A percentile compares a stretch with the other conserved stretches of the same genome.
These are phyloP conservation scores for Drosophila neocordata DNA, from an alignment of 1,140 invertebrate genomes.

Conservation along the genomic window DNA sequence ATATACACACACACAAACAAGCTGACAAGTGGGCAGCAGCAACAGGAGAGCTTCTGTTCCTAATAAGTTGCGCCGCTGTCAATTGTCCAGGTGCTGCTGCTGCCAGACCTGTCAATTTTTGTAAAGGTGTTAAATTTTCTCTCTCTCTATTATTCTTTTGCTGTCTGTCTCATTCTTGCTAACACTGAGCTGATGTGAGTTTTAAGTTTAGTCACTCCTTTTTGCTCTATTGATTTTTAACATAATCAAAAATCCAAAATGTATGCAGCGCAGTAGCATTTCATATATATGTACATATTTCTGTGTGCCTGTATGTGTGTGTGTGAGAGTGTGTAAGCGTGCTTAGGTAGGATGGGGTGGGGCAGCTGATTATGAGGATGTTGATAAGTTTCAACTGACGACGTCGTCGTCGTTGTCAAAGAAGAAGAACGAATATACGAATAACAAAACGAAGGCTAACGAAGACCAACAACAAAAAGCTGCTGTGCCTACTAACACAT, in stretches of 20 bases:
- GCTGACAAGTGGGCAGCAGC: slow-evolving; percentile 45
- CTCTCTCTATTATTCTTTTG: slow-evolving; percentile 12
- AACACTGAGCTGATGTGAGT: slow-evolving; percentile 9
- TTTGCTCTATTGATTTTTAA: slow-evolving; percentile 83
- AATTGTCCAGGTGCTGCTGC: slow-evolving; percentile 41
- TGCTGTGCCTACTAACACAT: slow-evolving; percentile 45
- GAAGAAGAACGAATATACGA: slow-evolving; percentile 41
- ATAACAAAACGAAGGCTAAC: slow-evolving; percentile 48
- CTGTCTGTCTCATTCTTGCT: slow-evolving; percentile 2
- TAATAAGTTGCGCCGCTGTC: slow-evolving; percentile 60
- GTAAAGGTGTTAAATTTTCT: slow-evolving; percentile 55
- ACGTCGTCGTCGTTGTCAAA: slow-evolving; percentile 23
- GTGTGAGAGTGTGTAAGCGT: slow-evolving; percentile 18
- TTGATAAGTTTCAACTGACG: slow-evolving; percentile 74
- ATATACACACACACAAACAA: slow-evolving; percentile 18
- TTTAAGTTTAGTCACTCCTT: slow-evolving; percentile 70
- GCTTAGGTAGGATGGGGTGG: slow-evolving; percentile 20
- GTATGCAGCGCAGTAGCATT: slow-evolving; percentile 61
- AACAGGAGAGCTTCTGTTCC: slow-evolving; percentile 46
- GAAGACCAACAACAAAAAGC: slow-evolving; percentile 42
- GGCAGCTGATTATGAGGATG: slow-evolving; percentile 78
- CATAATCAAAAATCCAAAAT: slow-evolving; percentile 80
- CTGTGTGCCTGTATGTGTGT: slow-evolving; percentile 48
- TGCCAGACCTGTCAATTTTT: slow-evolving; percentile 50
- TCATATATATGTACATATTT: slow-evolving; percentile 50